Evolutionary conservation across 1,140 invertebrate genomes (phyloP).

Genomic region (Bombus balteatus): DNA sequence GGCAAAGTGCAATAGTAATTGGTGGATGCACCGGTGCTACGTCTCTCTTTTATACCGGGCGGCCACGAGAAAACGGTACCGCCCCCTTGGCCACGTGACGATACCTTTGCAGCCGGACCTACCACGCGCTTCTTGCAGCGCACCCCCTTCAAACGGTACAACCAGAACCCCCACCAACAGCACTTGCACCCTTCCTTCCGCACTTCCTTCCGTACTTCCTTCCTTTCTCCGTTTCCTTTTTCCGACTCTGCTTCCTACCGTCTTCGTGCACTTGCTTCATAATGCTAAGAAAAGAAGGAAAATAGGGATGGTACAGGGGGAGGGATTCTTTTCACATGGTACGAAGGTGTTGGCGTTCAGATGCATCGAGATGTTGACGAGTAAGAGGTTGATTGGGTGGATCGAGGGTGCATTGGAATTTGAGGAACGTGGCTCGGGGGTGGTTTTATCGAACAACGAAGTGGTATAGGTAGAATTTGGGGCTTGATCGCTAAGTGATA

Average conservation of each 20-base stretch:
- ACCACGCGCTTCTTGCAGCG: constrained; percentile 61
- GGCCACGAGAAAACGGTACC: constrained; percentile 67
- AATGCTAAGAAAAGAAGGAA: background rate
- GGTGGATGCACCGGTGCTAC: constrained; percentile 67
- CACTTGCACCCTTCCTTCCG: constrained; percentile 43
- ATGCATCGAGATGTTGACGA: too few relatives aligned
- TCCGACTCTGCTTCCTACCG: background rate
- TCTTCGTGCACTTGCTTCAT: background rate
- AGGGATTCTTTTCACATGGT: background rate
- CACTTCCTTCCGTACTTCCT: constrained; percentile 42
- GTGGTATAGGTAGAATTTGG: background rate
- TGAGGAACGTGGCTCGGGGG: background rate
- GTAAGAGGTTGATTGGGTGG: background rate
- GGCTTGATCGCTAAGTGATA: background rate
- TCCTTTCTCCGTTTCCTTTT: constrained; percentile 7
- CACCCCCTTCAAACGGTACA: constrained; percentile 60
- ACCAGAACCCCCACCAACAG: constrained; percentile 43
- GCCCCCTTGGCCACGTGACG: constrained; percentile 70
- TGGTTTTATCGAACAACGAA: background rate
- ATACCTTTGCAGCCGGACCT: constrained; percentile 63
- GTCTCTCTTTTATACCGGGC: constrained; percentile 70
- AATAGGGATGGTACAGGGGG: background rate
- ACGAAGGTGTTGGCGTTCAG: background rate
- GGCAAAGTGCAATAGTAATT: constrained; percentile 69
- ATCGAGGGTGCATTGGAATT: background rate